Evolutionary conservation across 2,113 vertebrate species (phyloP).

Genomic region (Crotalus tigris): DNA sequence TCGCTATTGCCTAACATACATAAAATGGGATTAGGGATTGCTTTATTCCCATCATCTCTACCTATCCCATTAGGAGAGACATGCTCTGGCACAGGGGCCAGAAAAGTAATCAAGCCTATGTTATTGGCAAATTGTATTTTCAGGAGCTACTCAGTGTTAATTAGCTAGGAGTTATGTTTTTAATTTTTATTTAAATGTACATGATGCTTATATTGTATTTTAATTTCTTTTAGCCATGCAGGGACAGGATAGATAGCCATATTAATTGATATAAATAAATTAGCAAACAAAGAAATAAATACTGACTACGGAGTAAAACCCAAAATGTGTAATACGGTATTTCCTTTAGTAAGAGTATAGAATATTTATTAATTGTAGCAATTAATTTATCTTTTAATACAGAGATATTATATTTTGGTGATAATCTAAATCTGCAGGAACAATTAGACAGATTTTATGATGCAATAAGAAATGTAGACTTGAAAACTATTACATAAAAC

Average conservation of each 20-base stretch:
- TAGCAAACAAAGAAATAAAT: not conserved
- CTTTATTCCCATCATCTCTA: not conserved
- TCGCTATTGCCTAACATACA: not conserved
- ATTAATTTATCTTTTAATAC: not conserved
- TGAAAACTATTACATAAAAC: not conserved
- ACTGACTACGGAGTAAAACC: not conserved
- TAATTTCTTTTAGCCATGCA: not conserved
- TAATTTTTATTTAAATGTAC: not conserved
- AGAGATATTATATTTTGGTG: not conserved
- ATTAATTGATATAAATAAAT: not conserved
- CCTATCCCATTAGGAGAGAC: not conserved
- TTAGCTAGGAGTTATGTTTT: not conserved
- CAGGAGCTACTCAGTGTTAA: not conserved
- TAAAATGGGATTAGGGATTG: not conserved
- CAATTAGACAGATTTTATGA: not conserved
- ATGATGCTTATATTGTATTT: not conserved
- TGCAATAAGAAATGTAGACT: not conserved
- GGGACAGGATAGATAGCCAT: not conserved
- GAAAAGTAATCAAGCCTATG: not conserved
- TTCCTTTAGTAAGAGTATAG: not conserved
- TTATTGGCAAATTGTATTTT: not conserved
- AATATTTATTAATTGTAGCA: not conserved
- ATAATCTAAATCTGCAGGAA: not conserved
- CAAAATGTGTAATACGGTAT: not conserved
- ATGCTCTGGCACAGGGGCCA: not conserved